These are phyloP conservation scores for Phymanthus crucifer DNA, from an alignment of 92 coral and sea anemone genomes.

Conservation along the genomic window DNA sequence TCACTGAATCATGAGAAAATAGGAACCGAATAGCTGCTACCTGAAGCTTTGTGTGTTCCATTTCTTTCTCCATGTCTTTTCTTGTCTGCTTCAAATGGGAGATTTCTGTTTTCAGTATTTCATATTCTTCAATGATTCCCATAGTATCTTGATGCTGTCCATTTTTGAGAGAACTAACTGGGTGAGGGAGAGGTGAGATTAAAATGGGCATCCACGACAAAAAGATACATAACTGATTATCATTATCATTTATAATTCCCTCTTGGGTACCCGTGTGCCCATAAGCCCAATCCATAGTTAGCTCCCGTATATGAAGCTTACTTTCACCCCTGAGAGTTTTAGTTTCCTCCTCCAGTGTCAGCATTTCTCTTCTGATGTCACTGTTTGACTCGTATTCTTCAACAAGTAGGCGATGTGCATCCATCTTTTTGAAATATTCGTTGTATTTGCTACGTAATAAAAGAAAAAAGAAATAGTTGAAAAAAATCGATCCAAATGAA, in stretches of 20 bases:
- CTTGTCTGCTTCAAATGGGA: constrained; percentile 20
- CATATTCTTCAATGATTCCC: constrained; percentile 35
- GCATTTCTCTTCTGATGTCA: constrained; percentile 47
- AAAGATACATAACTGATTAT: no score
- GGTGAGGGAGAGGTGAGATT: no score
- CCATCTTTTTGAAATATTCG: constrained; percentile 63
- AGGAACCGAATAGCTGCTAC: neutral
- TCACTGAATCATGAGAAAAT: neutral
- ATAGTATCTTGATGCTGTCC: constrained; percentile 16
- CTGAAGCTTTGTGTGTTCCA: constrained; percentile 12
- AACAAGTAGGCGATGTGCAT: constrained; percentile 44
- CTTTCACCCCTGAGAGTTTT: constrained; percentile 45
- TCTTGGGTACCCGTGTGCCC: no score
- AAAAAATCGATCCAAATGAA: neutral
- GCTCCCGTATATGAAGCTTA: neutral
- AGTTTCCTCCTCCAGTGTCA: constrained; percentile 40
- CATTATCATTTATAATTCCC: no score
- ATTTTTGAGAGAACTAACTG: constrained; percentile 14
- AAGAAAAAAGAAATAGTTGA: neutral
- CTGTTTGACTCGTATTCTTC: constrained; percentile 55
- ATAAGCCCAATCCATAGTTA: no score
- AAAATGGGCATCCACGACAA: no score
- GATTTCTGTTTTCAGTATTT: constrained; percentile 36
- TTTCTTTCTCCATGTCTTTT: neutral
- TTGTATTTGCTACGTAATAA: constrained; percentile 44